Percentiles rank a stretch among this genome's conserved stretches.
phyloP scores from a whole-genome alignment of 2,113 vertebrate genomes.

The Smithornis capensis region DNA sequence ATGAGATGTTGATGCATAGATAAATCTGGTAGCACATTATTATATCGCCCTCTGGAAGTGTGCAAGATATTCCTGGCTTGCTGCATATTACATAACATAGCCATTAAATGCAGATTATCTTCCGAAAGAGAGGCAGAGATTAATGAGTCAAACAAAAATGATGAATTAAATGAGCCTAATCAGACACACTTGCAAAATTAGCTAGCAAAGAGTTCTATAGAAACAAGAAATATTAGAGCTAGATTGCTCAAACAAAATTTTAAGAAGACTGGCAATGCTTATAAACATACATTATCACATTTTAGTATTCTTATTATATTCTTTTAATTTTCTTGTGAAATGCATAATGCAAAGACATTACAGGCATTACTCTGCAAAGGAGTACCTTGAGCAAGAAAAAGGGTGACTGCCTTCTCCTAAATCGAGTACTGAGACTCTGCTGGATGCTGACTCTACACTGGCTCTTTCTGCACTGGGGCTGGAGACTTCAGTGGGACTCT shows the following conservation, averaged over 20 bases:
- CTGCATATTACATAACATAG: constrained; percentile 65
- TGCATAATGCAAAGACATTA: background rate
- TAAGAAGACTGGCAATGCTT: constrained; percentile 24
- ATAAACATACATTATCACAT: constrained; percentile 41
- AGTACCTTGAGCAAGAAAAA: background rate
- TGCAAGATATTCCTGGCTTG: constrained; percentile 43
- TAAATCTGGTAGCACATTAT: constrained; percentile 43
- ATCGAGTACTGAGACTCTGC: background rate
- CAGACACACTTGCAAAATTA: constrained; percentile 63
- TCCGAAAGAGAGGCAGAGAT: constrained; percentile 69
- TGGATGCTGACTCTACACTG: background rate
- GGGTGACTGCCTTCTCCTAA: background rate
- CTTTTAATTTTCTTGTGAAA: background rate
- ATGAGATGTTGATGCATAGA: constrained; percentile 55
- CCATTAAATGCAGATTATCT: constrained; percentile 73
- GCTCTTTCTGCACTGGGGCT: background rate
- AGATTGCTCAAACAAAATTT: constrained; percentile 59
- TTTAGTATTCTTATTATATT: background rate
- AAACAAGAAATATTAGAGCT: constrained; percentile 58
- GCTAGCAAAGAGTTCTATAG: constrained; percentile 30
- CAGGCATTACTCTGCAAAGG: background rate
- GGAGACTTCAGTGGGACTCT: background rate
- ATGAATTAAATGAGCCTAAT: constrained; percentile 66
- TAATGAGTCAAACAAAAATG: constrained; percentile 73
- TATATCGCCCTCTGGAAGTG: constrained; percentile 28